These are phyloP conservation scores for Apotomis turbidana DNA, from an alignment of 2,888 invertebrate genomes.

Conservation along the genomic window DNA sequence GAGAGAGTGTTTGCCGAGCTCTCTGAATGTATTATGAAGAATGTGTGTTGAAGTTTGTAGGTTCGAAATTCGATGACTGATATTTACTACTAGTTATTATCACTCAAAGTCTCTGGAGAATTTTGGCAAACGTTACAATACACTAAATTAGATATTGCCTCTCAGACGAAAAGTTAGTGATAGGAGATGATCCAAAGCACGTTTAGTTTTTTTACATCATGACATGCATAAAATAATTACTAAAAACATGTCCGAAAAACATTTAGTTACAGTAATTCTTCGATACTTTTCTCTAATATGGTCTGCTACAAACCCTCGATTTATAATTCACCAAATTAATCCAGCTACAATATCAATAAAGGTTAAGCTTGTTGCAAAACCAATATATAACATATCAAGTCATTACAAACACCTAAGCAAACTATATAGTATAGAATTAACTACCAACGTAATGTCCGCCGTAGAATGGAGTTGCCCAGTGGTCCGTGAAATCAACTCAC, in stretches of 20 bases:
- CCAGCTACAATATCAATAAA: background rate
- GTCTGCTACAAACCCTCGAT: background rate
- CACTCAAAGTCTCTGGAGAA: no score
- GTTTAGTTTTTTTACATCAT: no score
- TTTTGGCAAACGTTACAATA: no score
- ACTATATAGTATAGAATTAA: conserved; percentile 40
- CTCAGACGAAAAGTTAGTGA: no score
- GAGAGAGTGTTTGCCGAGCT: conserved; percentile 24
- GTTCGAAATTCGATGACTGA: conserved; percentile 5
- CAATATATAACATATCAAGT: conserved; percentile 12
- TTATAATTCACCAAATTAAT: background rate
- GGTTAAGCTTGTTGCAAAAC: background rate
- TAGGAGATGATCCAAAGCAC: no score
- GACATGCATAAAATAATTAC: no score
- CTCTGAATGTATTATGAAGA: conserved; percentile 24
- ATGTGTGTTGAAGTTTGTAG: conserved; percentile 6
- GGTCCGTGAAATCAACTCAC: conserved; percentile 45
- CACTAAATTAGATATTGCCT: no score
- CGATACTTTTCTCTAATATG: no score
- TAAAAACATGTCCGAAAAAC: no score
- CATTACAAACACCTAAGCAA: conserved; percentile 30
- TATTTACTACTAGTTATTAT: conserved; percentile 1
- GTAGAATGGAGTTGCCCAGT: conserved; percentile 37
- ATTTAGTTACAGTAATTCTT: no score
- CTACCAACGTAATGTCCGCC: conserved; percentile 35